phyloP scores from a whole-genome alignment of 2,113 vertebrate genomes.

The Cryptoleucopteryx plumbea region DNA sequence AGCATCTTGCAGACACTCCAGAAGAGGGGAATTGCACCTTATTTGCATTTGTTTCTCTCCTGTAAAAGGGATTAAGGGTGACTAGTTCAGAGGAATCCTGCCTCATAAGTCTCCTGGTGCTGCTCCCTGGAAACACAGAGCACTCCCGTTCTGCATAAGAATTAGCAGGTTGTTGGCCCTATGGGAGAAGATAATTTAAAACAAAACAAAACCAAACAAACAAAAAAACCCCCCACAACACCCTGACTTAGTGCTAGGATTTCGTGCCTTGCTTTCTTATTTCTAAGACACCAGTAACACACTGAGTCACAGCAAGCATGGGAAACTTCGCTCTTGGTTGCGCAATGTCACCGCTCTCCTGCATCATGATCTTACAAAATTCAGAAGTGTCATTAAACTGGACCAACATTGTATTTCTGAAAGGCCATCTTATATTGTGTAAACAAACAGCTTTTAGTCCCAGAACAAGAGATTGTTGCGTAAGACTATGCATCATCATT shows the following conservation, averaged over 20 bases:
- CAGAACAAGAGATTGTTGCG: constrained; percentile 10
- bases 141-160: background rate
- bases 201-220: background rate
- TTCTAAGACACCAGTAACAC: background rate
- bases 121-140: background rate
- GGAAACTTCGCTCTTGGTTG: constrained; percentile 27
- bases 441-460: constrained; percentile 48
- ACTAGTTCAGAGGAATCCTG: background rate
- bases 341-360: background rate
- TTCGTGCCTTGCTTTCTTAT: background rate
- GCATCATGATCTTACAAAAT: background rate
- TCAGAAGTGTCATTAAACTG: background rate
- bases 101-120: background rate
- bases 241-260: background rate
- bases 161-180: background rate
- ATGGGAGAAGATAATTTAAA: background rate
- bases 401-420: background rate
- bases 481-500: background rate
- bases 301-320: background rate
- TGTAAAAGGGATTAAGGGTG: background rate
- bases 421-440: constrained; percentile 1
- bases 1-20: background rate
- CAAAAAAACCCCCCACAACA: background rate
- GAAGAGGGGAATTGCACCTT: background rate
- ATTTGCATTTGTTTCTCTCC: constrained; percentile 25